Evolutionary conservation across 1,140 invertebrate species (phyloP).

Genomic region (Chionoecetes opilio): DNA sequence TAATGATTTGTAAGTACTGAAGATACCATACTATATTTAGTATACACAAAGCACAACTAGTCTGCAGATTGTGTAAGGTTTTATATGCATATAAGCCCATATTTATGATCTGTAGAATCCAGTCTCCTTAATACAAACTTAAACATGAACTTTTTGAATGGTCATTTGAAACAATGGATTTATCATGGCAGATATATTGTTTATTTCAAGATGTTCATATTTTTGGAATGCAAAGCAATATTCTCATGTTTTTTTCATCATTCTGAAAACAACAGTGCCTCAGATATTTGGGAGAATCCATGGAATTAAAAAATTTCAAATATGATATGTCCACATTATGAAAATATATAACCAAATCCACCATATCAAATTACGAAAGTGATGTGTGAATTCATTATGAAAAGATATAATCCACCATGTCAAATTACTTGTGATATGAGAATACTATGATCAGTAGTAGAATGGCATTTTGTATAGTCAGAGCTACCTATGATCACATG

Average conservation of each 20-base stretch:
- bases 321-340: background rate
- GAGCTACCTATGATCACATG: constrained; percentile 16
- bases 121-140: constrained; percentile 1
- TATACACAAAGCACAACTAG: background rate
- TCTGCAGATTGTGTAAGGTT: constrained; percentile 29
- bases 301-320: background rate
- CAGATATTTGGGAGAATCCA: background rate
- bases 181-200: background rate
- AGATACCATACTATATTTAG: constrained; percentile 22
- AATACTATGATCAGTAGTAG: background rate
- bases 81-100: background rate
- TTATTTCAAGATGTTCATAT: background rate
- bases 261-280: background rate
- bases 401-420: no score
- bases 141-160: background rate
- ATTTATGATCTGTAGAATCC: background rate
- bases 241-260: background rate
- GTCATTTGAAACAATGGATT: background rate
- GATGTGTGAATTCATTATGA: no score
- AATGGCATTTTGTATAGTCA: background rate
- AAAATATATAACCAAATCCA: background rate
- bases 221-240: background rate
- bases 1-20: constrained; percentile 36
- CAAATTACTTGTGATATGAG: no score
- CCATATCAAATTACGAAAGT: no score